These are phyloP conservation scores for Spodoptera frugiperda DNA, from an alignment of 1,140 invertebrate species.

Conservation along the genomic window DNA sequence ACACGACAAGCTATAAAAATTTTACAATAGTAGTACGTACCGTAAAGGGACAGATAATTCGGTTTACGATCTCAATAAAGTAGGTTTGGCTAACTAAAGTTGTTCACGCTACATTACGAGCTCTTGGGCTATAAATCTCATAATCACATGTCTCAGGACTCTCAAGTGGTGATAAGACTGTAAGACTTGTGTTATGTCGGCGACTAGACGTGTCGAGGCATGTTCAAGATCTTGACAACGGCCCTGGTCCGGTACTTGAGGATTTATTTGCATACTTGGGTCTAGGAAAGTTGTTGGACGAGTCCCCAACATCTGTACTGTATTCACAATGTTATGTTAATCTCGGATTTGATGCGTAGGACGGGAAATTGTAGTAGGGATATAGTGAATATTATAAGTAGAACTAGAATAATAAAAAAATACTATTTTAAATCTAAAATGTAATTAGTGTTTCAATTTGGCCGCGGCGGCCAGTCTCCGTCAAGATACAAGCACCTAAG, in stretches of 20 bases:
- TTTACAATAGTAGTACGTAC: conserved; percentile 15
- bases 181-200: conserved; percentile 9
- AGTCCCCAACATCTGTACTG: background rate
- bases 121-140: conserved; percentile 35
- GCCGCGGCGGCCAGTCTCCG: too few species aligned
- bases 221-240: conserved; percentile 24
- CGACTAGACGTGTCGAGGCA: conserved; percentile 5
- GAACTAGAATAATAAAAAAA: too few species aligned
- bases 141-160: conserved; percentile 43
- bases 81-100: conserved; percentile 2
- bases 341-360: too few species aligned
- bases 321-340: too few species aligned
- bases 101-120: conserved; percentile 30
- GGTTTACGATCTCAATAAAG: conserved; percentile 38
- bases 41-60: conserved; percentile 31
- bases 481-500: too few species aligned
- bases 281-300: conserved; percentile 5
- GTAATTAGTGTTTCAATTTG: too few species aligned
- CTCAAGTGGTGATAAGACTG: conserved; percentile 39
- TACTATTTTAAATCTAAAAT: too few species aligned
- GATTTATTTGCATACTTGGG: conserved; percentile 29
- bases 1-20: conserved; percentile 17
- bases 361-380: too few species aligned
- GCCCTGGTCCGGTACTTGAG: too few species aligned
- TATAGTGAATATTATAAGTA: too few species aligned